Evolutionary conservation across 53 echinoderm and acorn worm genomes (phyloP), one percentile per base, ranked within the genome.

Genomic region (Patiria pectinifera): DNA sequence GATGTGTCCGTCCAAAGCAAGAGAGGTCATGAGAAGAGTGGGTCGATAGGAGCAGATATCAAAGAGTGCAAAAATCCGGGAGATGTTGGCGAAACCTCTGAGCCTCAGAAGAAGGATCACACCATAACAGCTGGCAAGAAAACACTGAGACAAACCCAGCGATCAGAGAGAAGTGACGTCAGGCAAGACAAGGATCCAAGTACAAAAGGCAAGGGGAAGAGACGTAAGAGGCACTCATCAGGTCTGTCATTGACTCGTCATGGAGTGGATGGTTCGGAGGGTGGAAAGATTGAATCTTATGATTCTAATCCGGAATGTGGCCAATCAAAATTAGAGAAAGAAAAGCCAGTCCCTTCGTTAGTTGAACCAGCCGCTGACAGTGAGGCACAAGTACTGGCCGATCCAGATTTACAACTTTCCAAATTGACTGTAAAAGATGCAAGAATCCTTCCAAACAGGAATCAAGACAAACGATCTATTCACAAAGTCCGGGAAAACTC

Each of bases 241-340:
- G 11, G 23, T 11, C 60, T 58, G 2, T n/a, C n/a, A 79, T 12
- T 48, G 8, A 11, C 58, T 46, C 22, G 45, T 72, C 24, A 15
- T 53, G 48, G 24, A 25, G 26, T 12, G 48, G 47, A 45, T 49
- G 76, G 60, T 18, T 69, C 48, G 59, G 82, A 81, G 0, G 6
- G 69, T 48, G 90, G 90, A 69, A 47, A 45, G 48, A 90, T 90
- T 23, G 90, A 90, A 46, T 90, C 90, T 63, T 90, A 80, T 81
- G 90, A 82, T 69, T 90, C 90, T 46, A 80, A 66, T 46, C 23
- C 8, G 16, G 80, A 59, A 21, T 19, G 25, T 75, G 76, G 26
- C 24, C 77, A 60, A 25, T 45, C 45, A 45, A 62, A 14, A 43
- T 76, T 16, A 61, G 60, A 45, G 88, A 88, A 43, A 59, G 45